phyloP scores from a whole-genome alignment of 1,140 invertebrate species.

The Polypedilum vanderplanki region DNA sequence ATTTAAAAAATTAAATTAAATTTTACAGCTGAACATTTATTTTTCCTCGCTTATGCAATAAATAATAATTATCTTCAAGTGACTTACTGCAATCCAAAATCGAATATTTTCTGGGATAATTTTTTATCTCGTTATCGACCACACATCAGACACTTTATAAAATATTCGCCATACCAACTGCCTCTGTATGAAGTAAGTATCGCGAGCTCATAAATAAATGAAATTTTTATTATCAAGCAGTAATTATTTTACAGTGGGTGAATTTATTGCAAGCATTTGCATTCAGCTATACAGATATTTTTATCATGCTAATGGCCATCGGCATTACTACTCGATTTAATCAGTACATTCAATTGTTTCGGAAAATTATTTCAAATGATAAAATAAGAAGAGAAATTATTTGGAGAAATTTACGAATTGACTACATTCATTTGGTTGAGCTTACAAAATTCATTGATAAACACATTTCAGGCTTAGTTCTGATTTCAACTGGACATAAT shows the following conservation, averaged over 20 bases:
- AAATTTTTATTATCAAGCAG: background rate
- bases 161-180: background rate
- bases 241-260: background rate
- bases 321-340: constrained; percentile 5
- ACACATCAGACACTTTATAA: background rate
- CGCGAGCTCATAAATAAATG: background rate
- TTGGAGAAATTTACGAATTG: background rate
- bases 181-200: background rate
- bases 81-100: background rate
- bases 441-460: background rate
- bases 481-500: background rate
- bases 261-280: constrained; percentile 18
- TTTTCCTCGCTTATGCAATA: background rate
- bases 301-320: background rate
- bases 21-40: background rate
- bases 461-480: background rate
- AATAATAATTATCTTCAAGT: background rate
- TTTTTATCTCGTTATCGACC: background rate
- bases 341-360: constrained; percentile 18
- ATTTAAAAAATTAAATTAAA: background rate
- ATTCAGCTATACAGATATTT: background rate
- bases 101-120: background rate
- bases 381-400: background rate
- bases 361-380: background rate
- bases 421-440: background rate